Base-by-base conservation (phyloP, 1,140 invertebrate genomes). In the Drosophila saltans region DNA sequence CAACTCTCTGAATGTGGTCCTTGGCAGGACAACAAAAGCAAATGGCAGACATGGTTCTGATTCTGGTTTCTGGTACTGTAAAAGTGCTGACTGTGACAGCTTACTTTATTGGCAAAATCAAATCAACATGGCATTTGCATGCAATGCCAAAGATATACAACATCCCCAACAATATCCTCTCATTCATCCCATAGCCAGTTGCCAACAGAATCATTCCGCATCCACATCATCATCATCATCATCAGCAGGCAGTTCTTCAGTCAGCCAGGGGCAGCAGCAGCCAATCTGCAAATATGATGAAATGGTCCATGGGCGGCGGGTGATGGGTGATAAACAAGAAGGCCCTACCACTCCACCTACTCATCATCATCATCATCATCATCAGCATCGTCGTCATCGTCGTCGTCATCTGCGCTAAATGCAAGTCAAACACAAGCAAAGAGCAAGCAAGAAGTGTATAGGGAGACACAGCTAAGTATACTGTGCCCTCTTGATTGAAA, bases 41-140 rank as follows among this genome's bases (percentile, higher is more conserved):
- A 39, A 26, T 28, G 58, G 39, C 41, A 39, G 36, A 55, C 39
- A 52, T 66, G 61, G 55, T 74, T 71, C 66, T 66, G 72, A 73
- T 74, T 71, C 72, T 40, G 48, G 58, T 57, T 41, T 45, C 9
- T 67, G 43, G 57, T 41, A 60, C 80, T 58, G 78, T 80, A 88
- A 88, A 88, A 88, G 83, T 88, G 83, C 83, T 88, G 83, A 88
- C 83, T 88, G 80, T 88, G 83, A 88, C 83, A 88, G 83, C 83
- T 88, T 88, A 89, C 83, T 89, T 88, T 88, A 88, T 88, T 88
- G 83, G 83, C 83, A 88, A 88, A 88, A 88, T 88, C 83, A 88
- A 88, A 88, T 88, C 83, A 88, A 88, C 83, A 88, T 88, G 84
- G 83, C 83, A 88, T 88, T 88, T 88, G 80, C 83, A 89, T 88